Base-by-base conservation (phyloP, 2,797 vertebrate genomes). In the Poeciliopsis paucimaculata region DNA sequence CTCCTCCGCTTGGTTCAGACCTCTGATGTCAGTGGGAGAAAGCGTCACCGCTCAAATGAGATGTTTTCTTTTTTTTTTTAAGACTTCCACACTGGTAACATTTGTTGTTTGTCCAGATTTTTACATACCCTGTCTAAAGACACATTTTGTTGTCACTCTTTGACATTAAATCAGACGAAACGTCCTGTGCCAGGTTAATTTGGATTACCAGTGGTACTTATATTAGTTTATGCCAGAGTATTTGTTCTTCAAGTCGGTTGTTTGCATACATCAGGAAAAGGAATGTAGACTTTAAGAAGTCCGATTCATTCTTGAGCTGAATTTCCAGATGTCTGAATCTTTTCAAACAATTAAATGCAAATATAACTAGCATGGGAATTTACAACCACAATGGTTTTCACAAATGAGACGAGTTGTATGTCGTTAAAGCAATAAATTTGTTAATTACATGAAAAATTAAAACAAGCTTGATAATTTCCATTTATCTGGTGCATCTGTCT, bases 21-120 rank as follows among this genome's bases (percentile, higher is more conserved):
- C 80, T 83, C 79, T 86, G 87, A 87, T 87, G 80, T 89, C 79
- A 85, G 81, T 86, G 75, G 72, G 82, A 80, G 84, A 53, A 64
- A 64, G 15, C 36, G 73, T 77, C 74, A 5, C 36, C 74, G 45
- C 79, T 85, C 75, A 45, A 45, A 41, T 41, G 72, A 87, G 34
- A 79, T 81, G 51, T 53, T 72, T 47, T 72, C 0, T 12, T 60
- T 15, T 71, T n/a, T 53, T 26, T n/a, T 12, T 49, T 76, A 12
- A 73, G 62, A 68, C 82, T 77, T 77, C 2, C 13, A 6, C 53
- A 47, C 26, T 46, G 36, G 16, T 31, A 20, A 20, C 1, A 39
- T 36, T 36, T 66, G 31, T 39, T 20, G 11, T 5, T 66, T 66
- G 8, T 66, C 64, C 20, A 43, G 39, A 41, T 41, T 26, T n/a